These are phyloP conservation scores for Serranus cabrilla DNA, from an alignment of 2,797 vertebrate species.

Conservation along the genomic window DNA sequence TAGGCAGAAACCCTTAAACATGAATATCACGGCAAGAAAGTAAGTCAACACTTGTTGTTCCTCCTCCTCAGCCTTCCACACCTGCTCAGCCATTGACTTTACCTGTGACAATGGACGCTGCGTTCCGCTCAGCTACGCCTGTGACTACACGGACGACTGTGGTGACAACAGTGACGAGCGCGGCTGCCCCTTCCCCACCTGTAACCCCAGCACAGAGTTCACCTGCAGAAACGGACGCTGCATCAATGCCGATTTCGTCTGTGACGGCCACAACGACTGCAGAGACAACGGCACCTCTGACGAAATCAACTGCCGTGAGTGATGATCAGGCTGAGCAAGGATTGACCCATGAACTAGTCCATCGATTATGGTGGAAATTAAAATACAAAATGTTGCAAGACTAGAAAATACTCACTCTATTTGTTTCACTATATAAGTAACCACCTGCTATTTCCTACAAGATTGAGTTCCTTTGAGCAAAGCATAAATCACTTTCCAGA, in stretches of 20 bases:
- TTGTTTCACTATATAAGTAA: not conserved
- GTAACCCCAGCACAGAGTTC: constrained; percentile 90
- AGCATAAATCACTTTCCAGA: not conserved
- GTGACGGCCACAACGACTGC: constrained; percentile 93
- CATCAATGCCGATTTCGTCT: constrained; percentile 89
- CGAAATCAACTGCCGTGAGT: constrained; percentile 95
- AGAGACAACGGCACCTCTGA: constrained; percentile 92
- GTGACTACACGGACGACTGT: constrained; percentile 94
- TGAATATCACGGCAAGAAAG: not conserved
- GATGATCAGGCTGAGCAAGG: not conserved
- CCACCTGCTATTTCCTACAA: not conserved
- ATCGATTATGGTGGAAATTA: constrained; percentile 1
- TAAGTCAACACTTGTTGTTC: not conserved
- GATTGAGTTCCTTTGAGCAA: not conserved
- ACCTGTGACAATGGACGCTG: constrained; percentile 93
- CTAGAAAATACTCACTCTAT: not conserved
- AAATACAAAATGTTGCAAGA: not conserved
- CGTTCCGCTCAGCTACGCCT: constrained; percentile 86
- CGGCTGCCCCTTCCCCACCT: constrained; percentile 90
- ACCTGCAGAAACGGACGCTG: constrained; percentile 91
- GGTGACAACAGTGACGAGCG: constrained; percentile 93
- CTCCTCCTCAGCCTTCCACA: constrained; percentile 90
- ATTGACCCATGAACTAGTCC: not conserved
- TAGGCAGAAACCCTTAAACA: not conserved
- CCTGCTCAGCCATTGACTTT: constrained; percentile 89